Conservation (phyloP, 2,888 invertebrate genomes). For the Aplocera efformata region DNA sequence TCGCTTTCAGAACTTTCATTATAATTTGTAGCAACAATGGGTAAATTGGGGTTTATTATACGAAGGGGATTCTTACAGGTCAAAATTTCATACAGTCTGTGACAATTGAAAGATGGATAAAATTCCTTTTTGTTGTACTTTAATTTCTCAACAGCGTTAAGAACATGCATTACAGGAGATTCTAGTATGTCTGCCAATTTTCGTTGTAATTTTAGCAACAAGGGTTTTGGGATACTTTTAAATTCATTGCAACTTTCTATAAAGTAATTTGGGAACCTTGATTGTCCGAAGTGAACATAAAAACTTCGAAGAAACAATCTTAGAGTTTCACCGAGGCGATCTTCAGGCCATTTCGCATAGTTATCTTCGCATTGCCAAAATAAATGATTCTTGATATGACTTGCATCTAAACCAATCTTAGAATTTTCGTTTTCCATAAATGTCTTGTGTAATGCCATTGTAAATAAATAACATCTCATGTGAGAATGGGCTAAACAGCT, state of each 20-base stretch:
- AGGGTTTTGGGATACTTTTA: slow-evolving; percentile 83
- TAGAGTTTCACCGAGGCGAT: slow-evolving; percentile 85
- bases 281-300: slow-evolving; percentile 81
- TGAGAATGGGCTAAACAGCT: slow-evolving; percentile 86
- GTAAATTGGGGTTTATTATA: slow-evolving; percentile 67
- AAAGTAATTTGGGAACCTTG: slow-evolving; percentile 86
- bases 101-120: slow-evolving; percentile 83
- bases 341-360: slow-evolving; percentile 86
- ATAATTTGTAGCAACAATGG: slow-evolving; percentile 36
- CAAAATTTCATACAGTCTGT: slow-evolving; percentile 80
- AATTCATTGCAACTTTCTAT: slow-evolving; percentile 86
- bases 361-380: slow-evolving; percentile 90
- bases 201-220: slow-evolving; percentile 83
- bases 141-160: slow-evolving; percentile 85
- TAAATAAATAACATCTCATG: slow-evolving; percentile 84
- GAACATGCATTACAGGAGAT: slow-evolving; percentile 85
- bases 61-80: slow-evolving; percentile 77
- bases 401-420: slow-evolving; percentile 83
- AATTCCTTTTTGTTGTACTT: slow-evolving; percentile 81
- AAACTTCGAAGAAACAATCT: slow-evolving; percentile 82
- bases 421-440: slow-evolving; percentile 84
- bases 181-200: slow-evolving; percentile 84
- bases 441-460: slow-evolving; percentile 85
- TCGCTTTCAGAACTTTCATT: slow-evolving; percentile 62
- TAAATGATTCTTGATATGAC: slow-evolving; percentile 86